Conservation (phyloP, 2,888 invertebrate species). For the Gastrophysa polygoni region DNA sequence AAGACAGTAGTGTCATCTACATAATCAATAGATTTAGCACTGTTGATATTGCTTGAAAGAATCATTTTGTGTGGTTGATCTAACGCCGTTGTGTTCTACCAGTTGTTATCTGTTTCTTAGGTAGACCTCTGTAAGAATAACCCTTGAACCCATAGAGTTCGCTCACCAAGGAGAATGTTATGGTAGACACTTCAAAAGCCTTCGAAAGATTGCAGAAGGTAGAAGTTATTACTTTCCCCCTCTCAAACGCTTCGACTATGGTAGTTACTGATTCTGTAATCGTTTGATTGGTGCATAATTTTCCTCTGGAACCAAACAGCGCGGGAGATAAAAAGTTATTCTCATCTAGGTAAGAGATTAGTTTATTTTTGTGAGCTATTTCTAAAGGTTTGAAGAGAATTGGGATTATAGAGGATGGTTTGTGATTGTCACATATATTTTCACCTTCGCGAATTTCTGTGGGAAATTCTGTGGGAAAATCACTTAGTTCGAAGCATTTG, state of each 20-base stretch:
- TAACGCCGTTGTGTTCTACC: neutral
- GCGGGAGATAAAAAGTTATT: neutral
- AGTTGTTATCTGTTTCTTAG: no score
- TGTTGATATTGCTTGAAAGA: no score
- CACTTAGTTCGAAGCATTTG: slow-evolving; percentile 7
- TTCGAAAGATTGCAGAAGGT: no score
- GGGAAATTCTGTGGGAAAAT: slow-evolving; percentile 1
- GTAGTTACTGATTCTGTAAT: neutral
- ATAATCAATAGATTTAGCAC: no score
- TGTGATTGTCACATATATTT: slow-evolving; percentile 8
- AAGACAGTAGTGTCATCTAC: no score
- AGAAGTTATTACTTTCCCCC: neutral
- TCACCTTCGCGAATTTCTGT: slow-evolving; percentile 8
- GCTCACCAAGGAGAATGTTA: neutral
- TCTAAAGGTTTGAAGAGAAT: slow-evolving; percentile 10
- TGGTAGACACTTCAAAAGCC: neutral
- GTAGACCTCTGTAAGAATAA: no score
- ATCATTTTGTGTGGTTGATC: neutral
- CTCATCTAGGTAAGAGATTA: neutral
- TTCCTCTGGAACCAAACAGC: neutral
- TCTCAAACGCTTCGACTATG: neutral
- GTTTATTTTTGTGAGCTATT: slow-evolving; percentile 7
- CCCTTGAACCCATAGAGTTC: no score
- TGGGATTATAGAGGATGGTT: neutral
- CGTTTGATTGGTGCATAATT: no score